A percentile compares a stretch with the other conserved stretches of the same genome.
Conservation (phyloP, 2,113 vertebrate species). For the Caranx melampygus region DNA sequence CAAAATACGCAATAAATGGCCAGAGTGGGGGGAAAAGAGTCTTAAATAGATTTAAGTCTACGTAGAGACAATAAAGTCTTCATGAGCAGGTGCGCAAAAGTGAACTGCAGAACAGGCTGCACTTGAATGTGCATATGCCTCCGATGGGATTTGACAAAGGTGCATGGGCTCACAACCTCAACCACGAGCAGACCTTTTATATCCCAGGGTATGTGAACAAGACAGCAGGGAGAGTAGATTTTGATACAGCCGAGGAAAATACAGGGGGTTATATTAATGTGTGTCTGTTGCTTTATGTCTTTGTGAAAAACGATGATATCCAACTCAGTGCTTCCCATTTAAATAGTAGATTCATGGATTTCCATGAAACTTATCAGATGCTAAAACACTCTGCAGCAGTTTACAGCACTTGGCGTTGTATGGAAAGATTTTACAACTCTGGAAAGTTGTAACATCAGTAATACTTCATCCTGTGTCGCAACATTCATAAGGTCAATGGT, state of each 20-base stretch:
- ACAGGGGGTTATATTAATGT: no score
- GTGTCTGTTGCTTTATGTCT: not conserved
- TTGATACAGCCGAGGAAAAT: not conserved
- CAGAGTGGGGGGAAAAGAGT: not conserved
- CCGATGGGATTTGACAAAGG: not conserved
- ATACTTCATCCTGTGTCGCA: not conserved
- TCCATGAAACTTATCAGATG: not conserved
- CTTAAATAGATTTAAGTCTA: constrained; percentile 2
- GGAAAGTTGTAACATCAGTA: not conserved
- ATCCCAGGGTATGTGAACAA: no score
- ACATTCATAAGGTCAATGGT: not conserved
- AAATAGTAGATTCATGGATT: not conserved
- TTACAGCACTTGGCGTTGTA: not conserved
- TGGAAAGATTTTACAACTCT: constrained; percentile 11
- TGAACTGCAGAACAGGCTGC: not conserved
- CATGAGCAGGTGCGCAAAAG: constrained; percentile 24
- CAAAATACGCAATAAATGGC: constrained; percentile 22
- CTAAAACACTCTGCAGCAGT: not conserved
- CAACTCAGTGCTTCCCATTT: not conserved
- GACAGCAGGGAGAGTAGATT: not conserved
- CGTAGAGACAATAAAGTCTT: not conserved
- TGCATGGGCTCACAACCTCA: not conserved
- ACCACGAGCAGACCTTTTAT: not conserved
- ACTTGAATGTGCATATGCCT: not conserved
- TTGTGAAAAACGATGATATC: not conserved